Conservation (phyloP, 1,140 invertebrate genomes). For the Drosophila ambigua region DNA sequence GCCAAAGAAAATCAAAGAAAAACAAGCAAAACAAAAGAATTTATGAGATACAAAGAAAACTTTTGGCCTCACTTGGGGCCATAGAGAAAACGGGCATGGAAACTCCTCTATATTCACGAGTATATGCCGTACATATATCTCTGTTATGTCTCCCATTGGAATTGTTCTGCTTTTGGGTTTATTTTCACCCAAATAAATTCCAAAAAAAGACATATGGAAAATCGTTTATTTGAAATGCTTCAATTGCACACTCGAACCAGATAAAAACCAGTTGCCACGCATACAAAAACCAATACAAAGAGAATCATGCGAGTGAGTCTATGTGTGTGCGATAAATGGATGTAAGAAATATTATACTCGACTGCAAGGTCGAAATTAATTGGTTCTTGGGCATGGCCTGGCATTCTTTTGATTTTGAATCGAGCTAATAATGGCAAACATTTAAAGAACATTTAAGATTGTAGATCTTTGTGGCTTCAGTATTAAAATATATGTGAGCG, state of each 20-base stretch:
- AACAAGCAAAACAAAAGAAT: slow-evolving; percentile 68
- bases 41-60: slow-evolving; percentile 63
- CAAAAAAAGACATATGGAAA: slow-evolving; percentile 60
- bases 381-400: slow-evolving; percentile 11
- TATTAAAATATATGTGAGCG: neutral
- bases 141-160: slow-evolving; percentile 69
- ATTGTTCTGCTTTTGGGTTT: slow-evolving; percentile 47
- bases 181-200: slow-evolving; percentile 53
- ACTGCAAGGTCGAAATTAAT: slow-evolving; percentile 54
- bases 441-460: no score
- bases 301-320: neutral
- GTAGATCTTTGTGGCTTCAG: neutral
- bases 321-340: slow-evolving; percentile 13
- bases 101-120: no score
- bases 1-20: slow-evolving; percentile 66
- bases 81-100: neutral
- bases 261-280: slow-evolving; percentile 25
- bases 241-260: slow-evolving; percentile 39
- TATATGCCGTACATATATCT: slow-evolving; percentile 29
- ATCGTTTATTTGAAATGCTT: slow-evolving; percentile 62
- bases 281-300: slow-evolving; percentile 10
- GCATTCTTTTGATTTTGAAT: no score
- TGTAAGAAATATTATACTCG: slow-evolving; percentile 11
- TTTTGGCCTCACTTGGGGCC: slow-evolving; percentile 49
- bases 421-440: no score